Base-by-base conservation (phyloP, 2,888 invertebrate genomes). In the Orchesellides sinensis region DNA sequence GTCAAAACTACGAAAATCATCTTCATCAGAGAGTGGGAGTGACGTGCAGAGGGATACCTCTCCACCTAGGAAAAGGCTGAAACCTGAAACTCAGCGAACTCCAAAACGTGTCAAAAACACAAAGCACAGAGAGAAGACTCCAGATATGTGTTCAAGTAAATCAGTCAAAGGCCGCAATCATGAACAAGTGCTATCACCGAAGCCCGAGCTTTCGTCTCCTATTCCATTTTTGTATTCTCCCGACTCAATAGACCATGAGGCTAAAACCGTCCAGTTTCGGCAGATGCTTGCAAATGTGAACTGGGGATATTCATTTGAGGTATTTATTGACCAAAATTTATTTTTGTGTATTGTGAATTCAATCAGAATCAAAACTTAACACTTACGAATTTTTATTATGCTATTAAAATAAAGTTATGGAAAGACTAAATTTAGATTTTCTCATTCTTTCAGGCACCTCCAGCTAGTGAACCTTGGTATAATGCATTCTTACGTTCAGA, bases 401-500 rank as follows among this genome's bases (percentile, higher is more conserved):
- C n/a, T n/a, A n/a, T n/a, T n/a, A n/a, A n/a, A n/a, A n/a, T n/a
- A n/a, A n/a, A n/a, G n/a, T n/a, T n/a, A n/a, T n/a, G n/a, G n/a
- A n/a, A n/a, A n/a, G n/a, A n/a, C n/a, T n/a, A n/a, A n/a, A n/a
- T n/a, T n/a, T n/a, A n/a, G n/a, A n/a, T n/a, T n/a, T n/a, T n/a
- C n/a, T n/a, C n/a, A n/a, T n/a, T n/a, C n/a, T 82, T 69, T 17
- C 61, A 87, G 87, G 74, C 77, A 12, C 91, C 95, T 79, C 96
- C 96, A 0, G 91, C 90, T 40, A 92, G 93, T 23, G 95, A 95
- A 89, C 92, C 94, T 0, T 96, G 96, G 96, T 95, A 93, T 89
- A 92, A 93, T 84, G 94, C 95, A 0, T 96, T 95, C 89, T 92
- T 92, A 85, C 92, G 96, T 0, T 95, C 95, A 89, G 95, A 96